Evolutionary conservation across 2,113 vertebrate genomes (phyloP).

Genomic region (Semnornis frantzii): DNA sequence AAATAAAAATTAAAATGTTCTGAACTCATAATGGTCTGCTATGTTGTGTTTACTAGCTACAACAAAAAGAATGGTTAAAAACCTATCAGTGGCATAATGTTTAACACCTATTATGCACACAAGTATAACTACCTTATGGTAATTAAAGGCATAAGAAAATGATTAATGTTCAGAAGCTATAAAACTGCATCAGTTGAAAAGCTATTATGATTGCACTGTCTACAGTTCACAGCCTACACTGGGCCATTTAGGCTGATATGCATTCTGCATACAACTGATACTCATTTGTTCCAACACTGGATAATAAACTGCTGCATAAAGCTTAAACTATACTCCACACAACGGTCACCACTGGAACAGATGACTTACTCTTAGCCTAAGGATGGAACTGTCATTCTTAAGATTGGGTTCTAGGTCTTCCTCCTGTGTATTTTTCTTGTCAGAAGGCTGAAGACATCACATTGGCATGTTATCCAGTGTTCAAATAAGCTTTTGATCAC

Average conservation of each 20-base stretch:
- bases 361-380: background rate
- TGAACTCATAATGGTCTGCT: background rate
- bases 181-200: conserved; percentile 23
- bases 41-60: conserved; percentile 9
- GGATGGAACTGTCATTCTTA: background rate
- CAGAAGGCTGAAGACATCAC: background rate
- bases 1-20: background rate
- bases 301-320: conserved; percentile 1
- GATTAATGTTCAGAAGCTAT: conserved; percentile 59
- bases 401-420: background rate
- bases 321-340: background rate
- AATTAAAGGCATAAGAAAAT: conserved; percentile 68
- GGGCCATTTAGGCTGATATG: conserved; percentile 9
- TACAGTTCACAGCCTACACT: background rate
- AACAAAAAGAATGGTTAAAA: conserved; percentile 61
- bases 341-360: background rate
- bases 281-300: background rate
- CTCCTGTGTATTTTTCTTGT: background rate
- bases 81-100: conserved; percentile 15
- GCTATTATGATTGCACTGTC: conserved; percentile 25
- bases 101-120: conserved; percentile 55
- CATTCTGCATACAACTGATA: conserved; percentile 4
- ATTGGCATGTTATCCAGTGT: accelerated
- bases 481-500: background rate
- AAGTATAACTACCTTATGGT: conserved; percentile 31